Base-by-base conservation (phyloP, 2,113 vertebrate species). In the Haplotaxodon microlepis region DNA sequence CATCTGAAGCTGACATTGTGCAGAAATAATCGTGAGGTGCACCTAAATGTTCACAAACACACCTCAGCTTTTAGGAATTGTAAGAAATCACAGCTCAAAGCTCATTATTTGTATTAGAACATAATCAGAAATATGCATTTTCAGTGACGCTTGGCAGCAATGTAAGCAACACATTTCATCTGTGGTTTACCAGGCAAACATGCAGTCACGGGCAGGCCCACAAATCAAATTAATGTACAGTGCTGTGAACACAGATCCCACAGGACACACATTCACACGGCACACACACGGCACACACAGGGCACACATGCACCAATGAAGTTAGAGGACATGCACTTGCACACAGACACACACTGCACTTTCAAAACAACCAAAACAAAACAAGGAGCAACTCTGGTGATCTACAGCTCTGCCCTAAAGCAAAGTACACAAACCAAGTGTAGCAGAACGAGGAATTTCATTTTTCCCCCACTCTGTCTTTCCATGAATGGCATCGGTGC, bases 391-490 rank as follows among this genome's bases (percentile, higher is more conserved):
- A 80, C 83, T 81, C 53, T 82, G 86, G 86, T 90, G 84, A 93
- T 85, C 73, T 86, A 66, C 85, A 66, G 73, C 84, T 91, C 63
- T 88, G 81, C 90, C 88, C 89, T 53, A 3, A 66, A 92, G 92
- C 80, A 9, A 73, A 80, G 53, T 80, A 69, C 84, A 85, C 89
- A 90, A 79, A 87, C 83, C 89, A 88, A 93, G 92, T 91, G 88
- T 89, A 90, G 90, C 90, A 88, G 88, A 89, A 92, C 27, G 61
- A 90, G 78, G 89, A 93, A 90, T 92, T 83, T 83, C 31, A 9
- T 14, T 69, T 21, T 56, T 78, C 45, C 31, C 79, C 38, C n/a
- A 5, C 81, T 56, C 76, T 29, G 66, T 89, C 92, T 93, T 90
- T 89, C 84, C 51, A 86, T 85, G 88, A 95, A 91, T 79, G 90